Conservation (phyloP, 2,888 invertebrate genomes). For the Pomacea canaliculata region DNA sequence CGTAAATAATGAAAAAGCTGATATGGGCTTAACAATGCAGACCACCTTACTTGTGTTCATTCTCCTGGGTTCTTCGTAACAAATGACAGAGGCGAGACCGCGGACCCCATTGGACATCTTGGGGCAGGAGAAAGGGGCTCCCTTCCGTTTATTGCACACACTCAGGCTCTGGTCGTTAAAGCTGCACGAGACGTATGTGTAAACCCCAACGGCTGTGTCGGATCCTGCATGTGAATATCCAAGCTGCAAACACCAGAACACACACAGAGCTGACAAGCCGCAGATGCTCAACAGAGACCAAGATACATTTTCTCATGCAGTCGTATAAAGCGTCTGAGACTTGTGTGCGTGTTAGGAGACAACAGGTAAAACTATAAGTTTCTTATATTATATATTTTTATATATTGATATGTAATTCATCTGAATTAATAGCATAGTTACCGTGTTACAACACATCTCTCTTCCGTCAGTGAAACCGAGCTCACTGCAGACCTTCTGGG, state of each 20-base stretch:
- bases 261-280: no score
- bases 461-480: conserved; percentile 38
- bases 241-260: conserved; percentile 1
- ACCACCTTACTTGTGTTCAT: conserved; percentile 43
- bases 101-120: neutral
- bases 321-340: no score
- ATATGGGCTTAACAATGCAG: no score
- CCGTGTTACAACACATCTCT: conserved; percentile 16
- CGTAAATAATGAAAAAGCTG: no score
- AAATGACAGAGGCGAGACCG: conserved; percentile 39
- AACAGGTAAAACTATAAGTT: no score
- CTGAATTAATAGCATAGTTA: neutral
- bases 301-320: no score
- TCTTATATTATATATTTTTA: no score
- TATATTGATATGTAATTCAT: no score
- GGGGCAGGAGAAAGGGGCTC: neutral
- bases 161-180: conserved; percentile 22
- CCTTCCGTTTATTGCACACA: conserved; percentile 21
- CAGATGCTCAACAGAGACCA: no score
- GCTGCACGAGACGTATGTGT: conserved; percentile 27
- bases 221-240: neutral
- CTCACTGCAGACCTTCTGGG: conserved; percentile 46
- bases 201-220: neutral
- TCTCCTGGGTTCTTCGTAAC: conserved; percentile 43
- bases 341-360: no score